Base-by-base conservation (phyloP, 1,140 invertebrate genomes). In the Drosophila orosa region DNA sequence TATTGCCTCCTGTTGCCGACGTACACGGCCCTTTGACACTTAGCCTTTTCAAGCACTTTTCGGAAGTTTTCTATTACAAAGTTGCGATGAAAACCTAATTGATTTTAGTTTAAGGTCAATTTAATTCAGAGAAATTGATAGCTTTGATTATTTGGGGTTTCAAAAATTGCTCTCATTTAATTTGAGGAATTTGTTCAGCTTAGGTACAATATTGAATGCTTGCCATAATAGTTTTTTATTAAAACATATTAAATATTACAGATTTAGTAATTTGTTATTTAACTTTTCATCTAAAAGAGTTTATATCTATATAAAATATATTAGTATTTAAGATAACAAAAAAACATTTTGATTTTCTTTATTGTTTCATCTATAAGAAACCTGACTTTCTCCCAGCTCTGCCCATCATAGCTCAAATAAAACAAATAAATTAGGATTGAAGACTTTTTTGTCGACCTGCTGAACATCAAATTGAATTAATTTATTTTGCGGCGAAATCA, bases 1-100 rank as follows among this genome's bases (percentile, higher is more conserved):
- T 67, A 67, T 67, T 40, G 44, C 59, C 35, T 48, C 6, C 22
- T 42, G 15, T 25, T 15, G 6, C 12, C 24, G 9, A 45, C n/a
- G 12, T n/a, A n/a, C n/a, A 37, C 3, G 22, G 27, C 31, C 9
- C 62, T 54, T 44, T 65, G 55, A 55, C 33, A 31, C 5, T 27
- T 3, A 39, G 15, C 22, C 33, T 39, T 56, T 33, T 17, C 4
- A 39, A 39, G 8, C 3, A 22, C 7, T 27, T 39, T 39, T 58
- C 1, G 17, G 1, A 22, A 15, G 24, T 8, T 37, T 35, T 54
- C 12, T 15, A 10, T 27, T 13, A 37, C 12, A 2, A 27, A 12
- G 22, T 25, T 31, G 15, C 12, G 7, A 22, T 15, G 29, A 52
- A 52, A 22, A 5, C 17, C 12, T 33, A 22, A 22, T 52, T 52